Conservation (phyloP, 1,140 invertebrate species). For the Pollicipes pollicipes region DNA sequence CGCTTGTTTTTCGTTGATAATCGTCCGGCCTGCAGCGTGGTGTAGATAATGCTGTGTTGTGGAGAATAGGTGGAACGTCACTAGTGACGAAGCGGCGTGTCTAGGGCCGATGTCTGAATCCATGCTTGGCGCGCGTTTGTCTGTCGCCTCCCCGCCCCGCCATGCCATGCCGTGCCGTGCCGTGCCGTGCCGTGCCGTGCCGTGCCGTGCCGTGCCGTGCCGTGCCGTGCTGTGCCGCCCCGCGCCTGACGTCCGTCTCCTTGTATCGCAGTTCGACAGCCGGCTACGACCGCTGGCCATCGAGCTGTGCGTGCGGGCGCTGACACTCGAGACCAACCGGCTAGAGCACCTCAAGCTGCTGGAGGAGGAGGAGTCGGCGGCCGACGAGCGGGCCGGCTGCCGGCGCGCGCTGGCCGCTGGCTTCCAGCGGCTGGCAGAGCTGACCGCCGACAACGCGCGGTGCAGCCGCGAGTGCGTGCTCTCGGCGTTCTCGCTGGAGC, state of each 20-base stretch:
- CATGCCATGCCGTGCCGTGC: too few relatives aligned
- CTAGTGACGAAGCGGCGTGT: too few relatives aligned
- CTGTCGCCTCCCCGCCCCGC: too few relatives aligned
- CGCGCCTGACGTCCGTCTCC: constrained; percentile 10
- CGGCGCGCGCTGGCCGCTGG: constrained; percentile 35
- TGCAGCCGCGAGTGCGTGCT: constrained; percentile 41
- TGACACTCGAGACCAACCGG: constrained; percentile 55
- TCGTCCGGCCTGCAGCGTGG: too few relatives aligned
- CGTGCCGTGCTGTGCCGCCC: too few relatives aligned
- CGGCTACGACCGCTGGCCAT: constrained; percentile 44
- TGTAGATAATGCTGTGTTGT: too few relatives aligned
- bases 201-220: too few relatives aligned
- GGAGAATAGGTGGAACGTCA: too few relatives aligned
- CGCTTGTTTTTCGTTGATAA: too few relatives aligned
- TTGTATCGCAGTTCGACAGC: constrained; percentile 37
- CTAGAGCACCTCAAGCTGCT: constrained; percentile 45
- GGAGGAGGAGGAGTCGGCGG: constrained; percentile 23
- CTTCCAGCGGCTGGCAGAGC: constrained; percentile 38
- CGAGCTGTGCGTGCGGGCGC: constrained; percentile 48
- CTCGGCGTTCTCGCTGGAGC: constrained; percentile 44
- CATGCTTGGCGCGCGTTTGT: too few relatives aligned
- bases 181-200: too few relatives aligned
- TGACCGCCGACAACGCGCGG: constrained; percentile 33
- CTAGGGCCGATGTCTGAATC: too few relatives aligned
- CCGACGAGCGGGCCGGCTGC: constrained; percentile 16